phyloP scores from a whole-genome alignment of 1,140 invertebrate species.

The Vanessa tameamea region DNA sequence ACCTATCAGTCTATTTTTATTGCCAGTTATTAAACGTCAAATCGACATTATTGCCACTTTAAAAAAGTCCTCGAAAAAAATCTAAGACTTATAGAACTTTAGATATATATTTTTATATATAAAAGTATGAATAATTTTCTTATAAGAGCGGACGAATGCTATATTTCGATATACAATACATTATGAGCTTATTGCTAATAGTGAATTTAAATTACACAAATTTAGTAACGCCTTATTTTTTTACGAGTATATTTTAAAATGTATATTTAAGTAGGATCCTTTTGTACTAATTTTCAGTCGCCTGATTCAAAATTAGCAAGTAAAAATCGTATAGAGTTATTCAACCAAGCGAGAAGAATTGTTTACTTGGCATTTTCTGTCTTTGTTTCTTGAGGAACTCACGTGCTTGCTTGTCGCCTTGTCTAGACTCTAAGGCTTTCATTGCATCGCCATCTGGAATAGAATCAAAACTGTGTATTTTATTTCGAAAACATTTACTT shows the following conservation, averaged over 20 bases:
- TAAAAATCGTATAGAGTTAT: neutral
- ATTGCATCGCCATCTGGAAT: slow-evolving; percentile 88
- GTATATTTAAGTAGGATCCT: slow-evolving; percentile 8
- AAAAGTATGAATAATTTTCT: neutral
- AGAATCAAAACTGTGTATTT: slow-evolving; percentile 14
- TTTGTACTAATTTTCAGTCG: slow-evolving; percentile 6
- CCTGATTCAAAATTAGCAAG: neutral
- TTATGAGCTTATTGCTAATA: slow-evolving; percentile 5
- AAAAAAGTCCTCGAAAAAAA: neutral
- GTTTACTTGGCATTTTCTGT: slow-evolving; percentile 82
- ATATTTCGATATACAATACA: neutral
- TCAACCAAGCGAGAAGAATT: slow-evolving; percentile 73
- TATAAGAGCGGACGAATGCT: neutral
- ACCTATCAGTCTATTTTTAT: slow-evolving; percentile 34
- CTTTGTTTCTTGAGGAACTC: slow-evolving; percentile 94
- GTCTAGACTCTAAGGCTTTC: slow-evolving; percentile 89
- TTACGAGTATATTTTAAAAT: slow-evolving; percentile 1
- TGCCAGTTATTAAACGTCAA: slow-evolving; percentile 16
- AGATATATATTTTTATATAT: neutral
- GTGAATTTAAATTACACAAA: neutral
- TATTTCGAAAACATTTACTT: no score
- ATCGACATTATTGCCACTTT: neutral
- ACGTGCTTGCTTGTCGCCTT: slow-evolving; percentile 93
- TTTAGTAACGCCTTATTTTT: neutral
- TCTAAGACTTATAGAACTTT: neutral